Base-by-base conservation (phyloP, 2,113 vertebrate genomes). In the Dunckerocampus dactyliophorus region DNA sequence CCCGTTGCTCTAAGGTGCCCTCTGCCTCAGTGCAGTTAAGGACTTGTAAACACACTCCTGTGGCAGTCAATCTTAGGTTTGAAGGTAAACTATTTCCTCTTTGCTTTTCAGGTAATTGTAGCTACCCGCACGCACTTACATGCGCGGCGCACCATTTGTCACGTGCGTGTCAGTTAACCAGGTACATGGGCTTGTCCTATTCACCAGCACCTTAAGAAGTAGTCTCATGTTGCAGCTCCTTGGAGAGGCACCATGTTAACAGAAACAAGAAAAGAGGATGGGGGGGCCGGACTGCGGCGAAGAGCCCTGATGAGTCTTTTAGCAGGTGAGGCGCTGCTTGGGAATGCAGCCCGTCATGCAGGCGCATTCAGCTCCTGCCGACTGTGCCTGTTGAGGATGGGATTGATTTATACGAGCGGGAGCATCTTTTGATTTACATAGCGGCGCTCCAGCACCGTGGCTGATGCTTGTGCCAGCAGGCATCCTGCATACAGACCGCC, bases 321-420 rank as follows among this genome's bases (percentile, higher is more conserved):
- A 70, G 15, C 85, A 82, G 84, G 81, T 87, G 80, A 85, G 82
- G 60, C 54, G 17, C 46, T 34, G 73, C 64, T 86, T 65, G 79
- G 73, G 77, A 87, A 85, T 85, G 84, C 74, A 49, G 65, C 55
- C 66, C 59, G 10, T 12, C 45, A 84, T 85, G 84, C 84, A 79
- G 84, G 85, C 48, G 65, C 72, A 85, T 87, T 87, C 85, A 87
- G 73, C 72, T 85, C 59, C 79, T 77, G 65, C 71, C 80, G 77
- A 87, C 79, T 76, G 87, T 85, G 81, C 50, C 56, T 68, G 81
- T 17, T 66, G 12, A 46, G 19, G 69, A 64, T n/a, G 76, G 66
- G 76, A 79, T 48, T 77, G 81, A 81, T 81, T 76, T 60, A 70
- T 24, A 58, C 55, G 16, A 37, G 52, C 9, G 61, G 56, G 71